A percentile compares a stretch with the other conserved stretches of the same genome.
Evolutionary conservation across 2,888 invertebrate genomes (phyloP).

Genomic region (Artemia sinica): DNA sequence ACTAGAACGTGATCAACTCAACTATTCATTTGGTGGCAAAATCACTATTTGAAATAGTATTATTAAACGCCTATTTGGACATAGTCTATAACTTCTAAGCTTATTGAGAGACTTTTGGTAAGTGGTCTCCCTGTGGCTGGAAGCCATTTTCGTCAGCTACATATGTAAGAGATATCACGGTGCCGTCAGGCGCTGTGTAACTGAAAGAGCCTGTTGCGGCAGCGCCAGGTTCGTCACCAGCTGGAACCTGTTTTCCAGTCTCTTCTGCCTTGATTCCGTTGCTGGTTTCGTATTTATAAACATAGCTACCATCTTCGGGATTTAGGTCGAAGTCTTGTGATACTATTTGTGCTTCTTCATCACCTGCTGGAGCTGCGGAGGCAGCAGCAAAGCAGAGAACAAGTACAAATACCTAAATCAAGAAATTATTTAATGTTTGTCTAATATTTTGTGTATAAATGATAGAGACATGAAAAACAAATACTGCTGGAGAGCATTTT

Average conservation of each 20-base stretch:
- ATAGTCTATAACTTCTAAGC: no score
- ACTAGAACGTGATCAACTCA: no score
- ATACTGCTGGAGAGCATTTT: no score
- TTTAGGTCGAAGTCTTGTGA: neutral
- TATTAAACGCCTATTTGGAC: no score
- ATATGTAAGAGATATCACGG: conserved; percentile 36
- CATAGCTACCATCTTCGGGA: conserved; percentile 8
- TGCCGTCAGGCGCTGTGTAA: conserved; percentile 38
- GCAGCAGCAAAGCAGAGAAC: no score
- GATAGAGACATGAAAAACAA: no score
- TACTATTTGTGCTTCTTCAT: neutral
- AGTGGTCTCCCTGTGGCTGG: conserved; percentile 32
- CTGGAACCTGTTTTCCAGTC: conserved; percentile 20
- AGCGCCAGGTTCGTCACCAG: conserved; percentile 17
- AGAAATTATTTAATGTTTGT: no score
- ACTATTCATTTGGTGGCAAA: no score
- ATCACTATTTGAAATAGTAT: no score
- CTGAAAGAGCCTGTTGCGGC: conserved; percentile 37
- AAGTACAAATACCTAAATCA: no score
- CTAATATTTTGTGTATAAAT: no score
- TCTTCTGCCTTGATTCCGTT: conserved; percentile 18
- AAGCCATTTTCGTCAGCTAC: conserved; percentile 41
- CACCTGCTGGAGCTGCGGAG: neutral
- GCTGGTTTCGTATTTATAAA: conserved; percentile 18
- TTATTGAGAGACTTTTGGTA: conserved; percentile 5